Evolutionary conservation across 2,113 vertebrate genomes (phyloP).

Genomic region (Caranx ignobilis): DNA sequence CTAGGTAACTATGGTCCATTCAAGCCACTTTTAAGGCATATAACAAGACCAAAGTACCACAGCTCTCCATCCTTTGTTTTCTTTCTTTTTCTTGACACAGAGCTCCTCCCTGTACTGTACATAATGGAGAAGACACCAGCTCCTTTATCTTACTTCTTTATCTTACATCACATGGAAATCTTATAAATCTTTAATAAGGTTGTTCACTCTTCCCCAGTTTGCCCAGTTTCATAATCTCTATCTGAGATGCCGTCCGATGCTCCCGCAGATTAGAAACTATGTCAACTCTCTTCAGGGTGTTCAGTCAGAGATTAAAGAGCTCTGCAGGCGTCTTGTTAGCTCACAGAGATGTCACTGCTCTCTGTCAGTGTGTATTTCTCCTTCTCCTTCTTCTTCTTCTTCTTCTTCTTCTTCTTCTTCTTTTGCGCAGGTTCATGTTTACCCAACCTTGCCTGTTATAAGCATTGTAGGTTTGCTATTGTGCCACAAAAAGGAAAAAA

Average conservation of each 20-base stretch:
- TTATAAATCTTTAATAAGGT: background rate
- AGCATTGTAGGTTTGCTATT: constrained; percentile 15
- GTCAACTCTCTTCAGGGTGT: constrained; percentile 24
- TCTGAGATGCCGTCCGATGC: background rate
- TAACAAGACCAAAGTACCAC: no score
- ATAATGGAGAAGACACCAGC: no score
- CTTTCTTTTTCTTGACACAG: no score
- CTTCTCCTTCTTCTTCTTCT: background rate
- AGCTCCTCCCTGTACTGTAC: no score
- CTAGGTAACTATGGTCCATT: no score
- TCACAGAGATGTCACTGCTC: background rate
- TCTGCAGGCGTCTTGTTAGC: constrained; percentile 36
- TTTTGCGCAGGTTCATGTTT: constrained; percentile 36
- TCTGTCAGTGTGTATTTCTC: background rate
- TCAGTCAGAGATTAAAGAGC: constrained; percentile 46
- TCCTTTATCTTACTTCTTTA: background rate
- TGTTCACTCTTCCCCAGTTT: background rate
- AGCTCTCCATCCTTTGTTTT: no score
- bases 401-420: background rate
- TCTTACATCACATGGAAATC: background rate
- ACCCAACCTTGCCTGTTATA: constrained; percentile 23
- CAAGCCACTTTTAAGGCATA: no score
- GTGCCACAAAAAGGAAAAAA: constrained; percentile 9
- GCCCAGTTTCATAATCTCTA: constrained; percentile 14
- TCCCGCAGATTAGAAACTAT: constrained; percentile 33